These are phyloP conservation scores for Saccostrea cuccullata DNA, from an alignment of 1,140 invertebrate genomes.

Conservation along the genomic window DNA sequence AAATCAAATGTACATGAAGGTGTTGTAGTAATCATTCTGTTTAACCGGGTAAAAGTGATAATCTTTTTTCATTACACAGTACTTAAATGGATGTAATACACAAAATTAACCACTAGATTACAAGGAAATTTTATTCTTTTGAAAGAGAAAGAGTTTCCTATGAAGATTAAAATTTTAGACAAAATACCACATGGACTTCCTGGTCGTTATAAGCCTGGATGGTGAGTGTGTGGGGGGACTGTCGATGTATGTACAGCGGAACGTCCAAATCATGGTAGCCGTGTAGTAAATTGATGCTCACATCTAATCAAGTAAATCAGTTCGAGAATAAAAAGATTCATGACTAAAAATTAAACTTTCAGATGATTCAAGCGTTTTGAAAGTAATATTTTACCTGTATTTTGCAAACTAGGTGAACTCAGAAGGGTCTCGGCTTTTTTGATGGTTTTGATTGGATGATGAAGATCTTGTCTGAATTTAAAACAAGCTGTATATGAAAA, in stretches of 20 bases:
- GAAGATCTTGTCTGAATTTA: not conserved
- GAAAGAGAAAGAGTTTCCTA: too few species aligned
- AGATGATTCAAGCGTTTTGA: too few species aligned
- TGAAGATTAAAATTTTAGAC: not conserved
- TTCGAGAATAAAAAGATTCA: not conserved
- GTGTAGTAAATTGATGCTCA: conserved; percentile 51
- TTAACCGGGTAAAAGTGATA: too few species aligned
- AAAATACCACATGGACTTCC: conserved; percentile 63
- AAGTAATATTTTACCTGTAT: not conserved
- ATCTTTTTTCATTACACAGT: too few species aligned
- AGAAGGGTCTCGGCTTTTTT: not conserved
- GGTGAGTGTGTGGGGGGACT: conserved; percentile 9
- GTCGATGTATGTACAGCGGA: conserved; percentile 45
- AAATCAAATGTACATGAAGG: too few species aligned
- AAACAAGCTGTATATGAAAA: not conserved
- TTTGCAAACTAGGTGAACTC: not conserved
- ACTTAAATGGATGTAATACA: too few species aligned
- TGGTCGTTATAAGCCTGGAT: conserved; percentile 53
- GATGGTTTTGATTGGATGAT: not conserved
- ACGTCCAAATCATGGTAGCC: conserved; percentile 59
- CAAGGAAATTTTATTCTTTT: too few species aligned
- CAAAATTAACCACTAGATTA: too few species aligned
- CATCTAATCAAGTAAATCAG: not conserved
- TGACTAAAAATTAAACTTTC: not conserved
- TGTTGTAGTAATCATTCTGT: too few species aligned